Evolutionary conservation across 2,113 vertebrate species (phyloP), one percentile per base, ranked within the genome.

Genomic region (Boleophthalmus pectinirostris): DNA sequence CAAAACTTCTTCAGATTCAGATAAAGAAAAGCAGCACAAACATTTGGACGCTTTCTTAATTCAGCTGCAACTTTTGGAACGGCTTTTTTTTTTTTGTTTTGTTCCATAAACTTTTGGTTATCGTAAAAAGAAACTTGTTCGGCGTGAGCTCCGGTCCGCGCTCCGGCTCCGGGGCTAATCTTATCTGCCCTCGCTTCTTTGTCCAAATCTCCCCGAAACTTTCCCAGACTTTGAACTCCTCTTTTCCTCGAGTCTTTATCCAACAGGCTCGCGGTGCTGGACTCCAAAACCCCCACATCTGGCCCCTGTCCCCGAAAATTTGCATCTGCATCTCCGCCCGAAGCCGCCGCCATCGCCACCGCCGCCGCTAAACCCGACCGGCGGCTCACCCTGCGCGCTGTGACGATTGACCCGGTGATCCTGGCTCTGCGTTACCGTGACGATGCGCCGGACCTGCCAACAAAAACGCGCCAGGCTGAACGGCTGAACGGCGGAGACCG

Each of bases 401-500:
- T n/a, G 92, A 84, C 91, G 88, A 88, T 91, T 93, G 94, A 94
- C 93, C 93, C 81, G 85, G 72, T 82, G 90, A 93, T 92, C 84
- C 90, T 61, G 79, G 21, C 73, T 89, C 91, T 91, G 81, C 81
- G 78, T 78, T 71, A 78, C 68, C 67, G 80, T 80, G 83, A 63
- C 78, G 77, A 69, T 69, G 63, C 43, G 46, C 33, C 13, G 61
- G 18, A 10, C 33, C 57, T 93, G 91, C 91, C 91, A 93, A 91
- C 56, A n/a, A n/a, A n/a, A n/a, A n/a, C n/a, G n/a, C n/a, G n/a
- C n/a, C n/a, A n/a, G n/a, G n/a, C n/a, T n/a, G n/a, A n/a, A 80
- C 70, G 89, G 88, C 91, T 89, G 85, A 88, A 76, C 82, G 85
- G 85, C 77, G n/a, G 78, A 85, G 85, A 76, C 73, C 84, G 86